These are phyloP conservation scores for Helleia helle DNA, from an alignment of 2,888 invertebrate genomes.

Conservation along the genomic window DNA sequence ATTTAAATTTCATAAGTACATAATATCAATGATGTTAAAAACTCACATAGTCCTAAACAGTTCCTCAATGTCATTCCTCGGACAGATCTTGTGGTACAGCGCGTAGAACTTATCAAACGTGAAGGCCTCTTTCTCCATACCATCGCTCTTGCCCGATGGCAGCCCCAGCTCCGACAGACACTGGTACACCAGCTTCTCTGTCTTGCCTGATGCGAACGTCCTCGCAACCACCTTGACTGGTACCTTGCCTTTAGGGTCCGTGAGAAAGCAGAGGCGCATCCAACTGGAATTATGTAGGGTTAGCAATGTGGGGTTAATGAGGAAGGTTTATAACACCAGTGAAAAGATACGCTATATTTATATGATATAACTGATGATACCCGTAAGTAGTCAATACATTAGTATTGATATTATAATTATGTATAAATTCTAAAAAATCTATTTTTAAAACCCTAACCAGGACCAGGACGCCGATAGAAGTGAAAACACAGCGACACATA, in stretches of 20 bases:
- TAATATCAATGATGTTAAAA: too few relatives aligned
- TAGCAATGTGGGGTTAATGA: too few relatives aligned
- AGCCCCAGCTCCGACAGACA: slow-evolving; percentile 94
- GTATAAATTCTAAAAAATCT: too few relatives aligned
- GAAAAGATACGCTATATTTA: too few relatives aligned
- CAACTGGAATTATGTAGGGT: slow-evolving; percentile 91
- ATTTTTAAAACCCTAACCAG: too few relatives aligned
- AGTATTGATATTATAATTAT: too few relatives aligned
- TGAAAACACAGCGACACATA: too few relatives aligned
- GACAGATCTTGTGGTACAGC: slow-evolving; percentile 98
- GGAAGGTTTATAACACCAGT: too few relatives aligned
- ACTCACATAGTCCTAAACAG: slow-evolving; percentile 96
- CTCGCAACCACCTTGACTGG: slow-evolving; percentile 97
- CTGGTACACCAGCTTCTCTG: slow-evolving; percentile 98
- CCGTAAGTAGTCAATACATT: too few relatives aligned
- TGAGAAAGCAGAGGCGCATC: slow-evolving; percentile 96
- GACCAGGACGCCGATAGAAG: too few relatives aligned
- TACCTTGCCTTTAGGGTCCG: slow-evolving; percentile 95
- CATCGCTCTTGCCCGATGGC: slow-evolving; percentile 96
- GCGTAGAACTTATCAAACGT: slow-evolving; percentile 99
- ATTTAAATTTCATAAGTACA: too few relatives aligned
- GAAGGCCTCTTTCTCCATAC: slow-evolving; percentile 94
- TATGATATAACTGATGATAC: too few relatives aligned
- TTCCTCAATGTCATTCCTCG: slow-evolving; percentile 98
- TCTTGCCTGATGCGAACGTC: slow-evolving; percentile 99